Evolutionary conservation across 2,888 invertebrate genomes (phyloP), one percentile per base, ranked within the genome.

Genomic region (Ophion slaviceki): DNA sequence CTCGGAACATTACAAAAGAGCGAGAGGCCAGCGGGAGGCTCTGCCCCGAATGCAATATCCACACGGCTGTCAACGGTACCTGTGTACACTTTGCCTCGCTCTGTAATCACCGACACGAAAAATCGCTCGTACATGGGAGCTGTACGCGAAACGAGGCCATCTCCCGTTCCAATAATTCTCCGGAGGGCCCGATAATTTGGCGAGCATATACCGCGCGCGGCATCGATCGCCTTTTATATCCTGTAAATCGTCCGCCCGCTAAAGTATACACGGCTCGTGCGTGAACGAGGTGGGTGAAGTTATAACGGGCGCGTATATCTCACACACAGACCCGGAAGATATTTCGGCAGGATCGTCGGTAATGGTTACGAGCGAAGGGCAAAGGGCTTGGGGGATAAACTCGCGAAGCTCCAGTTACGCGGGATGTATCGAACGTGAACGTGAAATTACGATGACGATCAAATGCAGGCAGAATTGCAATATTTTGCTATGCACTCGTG

Each of bases 181-280:
- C 62, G 45, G 57, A 70, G 47, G 59, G 61, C 62, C 64, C 70
- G 74, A 79, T 74, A 79, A 83, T 79, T 79, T 62, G 28, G 64
- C 32, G 61, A 66, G 36, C 40, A 79, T 74, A 53, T 40, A 40
- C 40, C 40, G 40, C 40, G 17, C 53, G 17, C 62, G 24, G 20
- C 59, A 45, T 67, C 32, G 61, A 61, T 28, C 67, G n/a, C 74
- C 61, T 72, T 45, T 66, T 57, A n/a, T 57, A 59, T 67, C 40
- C 40, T 64, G 59, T 68, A 53, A 53, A 53, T 53, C 53, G 53
- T 17, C 5, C 53, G 17, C 53, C 53, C 53, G 14, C 61, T 32
- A 80, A 74, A 81, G 61, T 81, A 75, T 61, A 68, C 53, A 53
- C 40, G 40, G 40, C 40, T 40, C 40, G 32, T 32, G 32, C 32